Conservation (phyloP, 2,113 vertebrate genomes). For the Platysternon megacephalum region DNA sequence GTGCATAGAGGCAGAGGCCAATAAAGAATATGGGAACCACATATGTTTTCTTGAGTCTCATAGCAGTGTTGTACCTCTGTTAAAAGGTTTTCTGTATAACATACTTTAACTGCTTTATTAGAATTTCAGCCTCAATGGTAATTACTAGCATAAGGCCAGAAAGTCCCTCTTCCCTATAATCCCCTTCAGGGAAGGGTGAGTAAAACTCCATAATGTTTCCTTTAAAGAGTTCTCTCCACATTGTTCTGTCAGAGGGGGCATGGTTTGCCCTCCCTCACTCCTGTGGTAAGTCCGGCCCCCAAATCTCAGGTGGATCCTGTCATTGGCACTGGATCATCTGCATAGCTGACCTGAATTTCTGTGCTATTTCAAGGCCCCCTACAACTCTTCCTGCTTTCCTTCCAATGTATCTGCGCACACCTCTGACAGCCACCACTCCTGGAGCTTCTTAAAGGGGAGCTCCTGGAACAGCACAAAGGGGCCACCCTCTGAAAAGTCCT, state of each 20-base stretch:
- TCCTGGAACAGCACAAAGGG: neutral
- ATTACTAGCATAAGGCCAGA: neutral
- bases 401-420: neutral
- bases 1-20: neutral
- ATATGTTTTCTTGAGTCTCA: accelerated
- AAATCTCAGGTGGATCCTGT: neutral
- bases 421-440: neutral
- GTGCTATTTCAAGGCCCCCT: neutral
- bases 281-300: neutral
- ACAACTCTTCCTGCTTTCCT: neutral
- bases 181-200: neutral
- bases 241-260: neutral
- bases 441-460: neutral
- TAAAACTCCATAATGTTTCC: neutral
- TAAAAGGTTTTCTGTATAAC: neutral
- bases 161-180: accelerated
- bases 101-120: neutral
- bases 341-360: neutral
- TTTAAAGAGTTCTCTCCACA: neutral
- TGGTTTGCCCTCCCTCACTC: neutral
- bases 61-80: neutral
- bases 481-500: neutral
- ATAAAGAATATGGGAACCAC: neutral
- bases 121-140: neutral
- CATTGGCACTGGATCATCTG: neutral